These are phyloP conservation scores for Chromobotia macracanthus DNA, from an alignment of 2,797 vertebrate species.

Conservation along the genomic window DNA sequence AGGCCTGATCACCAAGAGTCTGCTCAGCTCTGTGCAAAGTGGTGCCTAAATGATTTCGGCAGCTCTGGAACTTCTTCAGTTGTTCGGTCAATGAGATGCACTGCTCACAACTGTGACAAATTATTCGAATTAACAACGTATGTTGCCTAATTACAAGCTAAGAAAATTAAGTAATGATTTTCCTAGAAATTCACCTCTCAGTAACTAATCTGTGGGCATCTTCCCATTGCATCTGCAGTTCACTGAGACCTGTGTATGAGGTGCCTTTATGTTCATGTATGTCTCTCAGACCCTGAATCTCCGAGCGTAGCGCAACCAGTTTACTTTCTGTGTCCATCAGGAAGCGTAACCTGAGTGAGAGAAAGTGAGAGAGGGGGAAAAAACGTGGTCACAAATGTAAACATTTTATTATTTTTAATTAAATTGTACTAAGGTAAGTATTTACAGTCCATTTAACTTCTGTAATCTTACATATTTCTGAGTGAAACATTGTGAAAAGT, in stretches of 20 bases:
- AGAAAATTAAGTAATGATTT: not conserved
- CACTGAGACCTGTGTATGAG: conserved; percentile 64
- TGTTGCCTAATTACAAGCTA: not conserved
- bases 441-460: too few relatives aligned
- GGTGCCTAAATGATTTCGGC: conserved; percentile 74
- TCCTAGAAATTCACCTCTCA: conserved; percentile 76
- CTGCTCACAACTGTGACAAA: conserved; percentile 80
- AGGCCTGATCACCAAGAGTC: conserved; percentile 78
- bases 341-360: conserved; percentile 75
- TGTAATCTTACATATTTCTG: too few relatives aligned
- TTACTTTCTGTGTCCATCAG: conserved; percentile 79
- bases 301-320: conserved; percentile 72
- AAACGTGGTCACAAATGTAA: not conserved
- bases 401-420: too few relatives aligned
- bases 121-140: not conserved
- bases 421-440: too few relatives aligned
- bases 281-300: conserved; percentile 74
- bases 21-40: conserved; percentile 86
- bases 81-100: conserved; percentile 81
- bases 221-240: conserved; percentile 78
- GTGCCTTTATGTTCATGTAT: conserved; percentile 62
- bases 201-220: conserved; percentile 73
- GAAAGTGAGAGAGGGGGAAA: conserved; percentile 3
- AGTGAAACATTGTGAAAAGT: not conserved
- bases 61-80: conserved; percentile 86